These are phyloP conservation scores for Malurus splendens DNA, from an alignment of 2,797 vertebrate species.

Conservation along the genomic window DNA sequence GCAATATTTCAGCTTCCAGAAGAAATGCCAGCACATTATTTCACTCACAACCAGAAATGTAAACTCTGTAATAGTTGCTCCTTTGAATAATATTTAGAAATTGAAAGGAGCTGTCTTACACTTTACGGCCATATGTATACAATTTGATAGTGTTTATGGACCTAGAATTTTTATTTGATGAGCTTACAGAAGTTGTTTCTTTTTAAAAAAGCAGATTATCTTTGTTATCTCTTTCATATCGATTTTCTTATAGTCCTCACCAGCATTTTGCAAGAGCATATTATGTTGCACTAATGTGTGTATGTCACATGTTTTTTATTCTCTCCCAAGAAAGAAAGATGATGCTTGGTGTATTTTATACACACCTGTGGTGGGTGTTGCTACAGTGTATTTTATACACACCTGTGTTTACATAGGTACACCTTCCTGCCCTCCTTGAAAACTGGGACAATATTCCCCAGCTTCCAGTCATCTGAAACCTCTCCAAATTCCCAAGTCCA, in stretches of 20 bases:
- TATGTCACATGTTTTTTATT: not conserved
- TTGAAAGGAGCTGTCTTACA: not conserved
- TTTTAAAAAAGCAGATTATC: not conserved
- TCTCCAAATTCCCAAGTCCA: not conserved
- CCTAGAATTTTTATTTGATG: not conserved
- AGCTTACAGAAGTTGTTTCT: not conserved
- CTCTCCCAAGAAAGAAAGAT: not conserved
- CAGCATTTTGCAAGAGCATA: not conserved
- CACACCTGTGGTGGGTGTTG: accelerated
- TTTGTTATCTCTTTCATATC: not conserved
- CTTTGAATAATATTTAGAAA: not conserved
- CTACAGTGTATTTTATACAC: not conserved
- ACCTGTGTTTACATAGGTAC: not conserved
- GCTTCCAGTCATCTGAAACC: not conserved
- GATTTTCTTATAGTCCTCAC: not conserved
- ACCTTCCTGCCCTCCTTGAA: not conserved
- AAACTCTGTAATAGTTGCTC: not conserved
- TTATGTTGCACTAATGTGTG: not conserved
- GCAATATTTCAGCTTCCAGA: not conserved
- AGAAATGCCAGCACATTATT: not conserved
- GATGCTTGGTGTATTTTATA: not conserved
- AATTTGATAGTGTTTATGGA: not conserved
- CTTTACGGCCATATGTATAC: not conserved
- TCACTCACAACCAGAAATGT: not conserved
- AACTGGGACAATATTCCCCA: not conserved